phyloP scores from a whole-genome alignment of 2,888 invertebrate genomes.

The Pristionchus mayeri region DNA sequence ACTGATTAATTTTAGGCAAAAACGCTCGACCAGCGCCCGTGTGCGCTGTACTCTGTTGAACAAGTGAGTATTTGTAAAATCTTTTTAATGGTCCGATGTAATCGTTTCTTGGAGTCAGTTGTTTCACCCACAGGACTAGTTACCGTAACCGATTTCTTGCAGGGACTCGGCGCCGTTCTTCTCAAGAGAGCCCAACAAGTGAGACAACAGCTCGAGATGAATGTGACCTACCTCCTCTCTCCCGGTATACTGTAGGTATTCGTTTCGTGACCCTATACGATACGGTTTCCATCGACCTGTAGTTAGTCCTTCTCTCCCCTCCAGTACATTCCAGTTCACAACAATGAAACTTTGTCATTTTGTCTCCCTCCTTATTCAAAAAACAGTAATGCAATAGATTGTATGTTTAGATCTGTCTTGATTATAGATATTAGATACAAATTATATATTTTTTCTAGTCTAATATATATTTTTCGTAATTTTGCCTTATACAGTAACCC shows the following conservation, averaged over 20 bases:
- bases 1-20: slow-evolving; percentile 83
- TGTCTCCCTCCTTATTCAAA: neutral
- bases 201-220: slow-evolving; percentile 57
- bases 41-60: slow-evolving; percentile 93
- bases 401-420: neutral
- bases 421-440: neutral
- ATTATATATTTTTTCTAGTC: neutral
- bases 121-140: too few species aligned
- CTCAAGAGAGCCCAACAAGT: slow-evolving; percentile 57
- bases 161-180: slow-evolving; percentile 78
- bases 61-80: slow-evolving; percentile 53
- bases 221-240: neutral
- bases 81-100: too few species aligned
- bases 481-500: slow-evolving; percentile 24
- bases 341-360: neutral
- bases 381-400: slow-evolving; percentile 16
- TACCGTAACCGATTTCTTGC: slow-evolving; percentile 17
- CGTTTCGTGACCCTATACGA: neutral
- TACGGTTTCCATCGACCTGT: slow-evolving; percentile 6
- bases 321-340: slow-evolving; percentile 31
- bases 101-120: too few species aligned
- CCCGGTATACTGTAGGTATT: slow-evolving; percentile 41
- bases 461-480: neutral
- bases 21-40: slow-evolving; percentile 89
- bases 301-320: neutral